A percentile compares a stretch with the other conserved stretches of the same genome.
phyloP scores from a whole-genome alignment of 2,113 vertebrate genomes.

The Hylia prasina region DNA sequence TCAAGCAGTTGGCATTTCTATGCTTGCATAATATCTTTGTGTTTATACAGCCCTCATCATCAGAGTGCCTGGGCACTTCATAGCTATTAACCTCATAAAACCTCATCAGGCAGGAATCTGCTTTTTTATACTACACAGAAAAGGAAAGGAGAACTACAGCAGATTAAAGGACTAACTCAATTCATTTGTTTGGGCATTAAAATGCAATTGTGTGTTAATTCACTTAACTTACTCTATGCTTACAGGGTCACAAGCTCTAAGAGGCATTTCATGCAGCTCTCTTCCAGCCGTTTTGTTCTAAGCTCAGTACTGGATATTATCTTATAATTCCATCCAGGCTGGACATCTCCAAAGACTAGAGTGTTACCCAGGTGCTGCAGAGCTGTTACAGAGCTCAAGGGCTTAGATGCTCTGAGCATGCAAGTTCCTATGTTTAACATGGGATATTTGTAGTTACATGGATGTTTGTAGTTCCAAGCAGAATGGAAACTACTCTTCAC shows the following conservation, averaged over 20 bases:
- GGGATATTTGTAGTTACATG: accelerated
- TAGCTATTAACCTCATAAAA: not conserved
- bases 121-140: not conserved
- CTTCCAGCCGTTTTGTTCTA: not conserved
- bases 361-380: not conserved
- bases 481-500: not conserved
- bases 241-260: not conserved
- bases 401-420: not conserved
- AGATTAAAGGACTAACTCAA: not conserved
- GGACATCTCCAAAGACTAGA: not conserved
- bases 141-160: not conserved
- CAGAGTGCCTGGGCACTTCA: not conserved
- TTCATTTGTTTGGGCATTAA: not conserved
- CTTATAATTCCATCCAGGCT: not conserved
- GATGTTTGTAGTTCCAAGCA: not conserved
- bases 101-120: not conserved
- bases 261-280: not conserved
- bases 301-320: not conserved
- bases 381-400: not conserved
- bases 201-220: not conserved
- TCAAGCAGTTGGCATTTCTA: not conserved
- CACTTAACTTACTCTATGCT: not conserved
- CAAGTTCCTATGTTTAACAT: not conserved
- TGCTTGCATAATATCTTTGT: not conserved
- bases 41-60: not conserved